Conservation (phyloP, 2,888 invertebrate genomes). For the Mimachlamys varia region DNA sequence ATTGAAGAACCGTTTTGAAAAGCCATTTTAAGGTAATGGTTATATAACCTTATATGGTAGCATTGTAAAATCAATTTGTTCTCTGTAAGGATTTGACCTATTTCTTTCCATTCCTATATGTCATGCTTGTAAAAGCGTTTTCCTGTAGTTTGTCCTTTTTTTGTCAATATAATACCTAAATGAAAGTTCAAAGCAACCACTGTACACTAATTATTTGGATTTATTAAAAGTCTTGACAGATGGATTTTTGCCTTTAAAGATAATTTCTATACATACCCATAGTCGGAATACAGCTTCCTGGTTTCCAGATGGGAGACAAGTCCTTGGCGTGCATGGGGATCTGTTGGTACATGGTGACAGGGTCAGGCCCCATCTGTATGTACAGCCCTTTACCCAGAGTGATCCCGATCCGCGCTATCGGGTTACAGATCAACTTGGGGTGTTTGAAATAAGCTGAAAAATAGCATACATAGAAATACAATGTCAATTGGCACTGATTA, state of each 20-base stretch:
- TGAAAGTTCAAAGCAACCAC: not conserved
- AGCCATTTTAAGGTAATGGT: no score
- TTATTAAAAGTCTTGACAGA: not conserved
- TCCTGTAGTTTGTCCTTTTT: not conserved
- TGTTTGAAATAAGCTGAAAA: slow-evolving; percentile 76
- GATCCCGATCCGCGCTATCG: slow-evolving; percentile 64
- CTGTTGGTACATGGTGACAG: slow-evolving; percentile 65
- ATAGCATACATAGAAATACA: not conserved
- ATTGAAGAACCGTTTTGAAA: no score
- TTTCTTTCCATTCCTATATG: no score
- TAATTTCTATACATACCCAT: slow-evolving; percentile 70
- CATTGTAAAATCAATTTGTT: no score
- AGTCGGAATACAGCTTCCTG: slow-evolving; percentile 68
- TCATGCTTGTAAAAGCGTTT: no score
- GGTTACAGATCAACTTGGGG: slow-evolving; percentile 73
- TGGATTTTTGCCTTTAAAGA: not conserved
- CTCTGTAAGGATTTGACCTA: no score
- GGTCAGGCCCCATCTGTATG: slow-evolving; percentile 72
- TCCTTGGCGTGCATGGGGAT: slow-evolving; percentile 69
- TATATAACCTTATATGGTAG: no score
- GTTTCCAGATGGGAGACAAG: slow-evolving; percentile 68
- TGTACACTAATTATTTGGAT: slow-evolving; percentile 37
- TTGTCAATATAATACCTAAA: not conserved
- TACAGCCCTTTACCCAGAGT: slow-evolving; percentile 71
- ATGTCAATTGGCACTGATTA: no score